These are phyloP conservation scores for Drosophila trapezifrons DNA, from an alignment of 1,140 invertebrate genomes.

Conservation along the genomic window DNA sequence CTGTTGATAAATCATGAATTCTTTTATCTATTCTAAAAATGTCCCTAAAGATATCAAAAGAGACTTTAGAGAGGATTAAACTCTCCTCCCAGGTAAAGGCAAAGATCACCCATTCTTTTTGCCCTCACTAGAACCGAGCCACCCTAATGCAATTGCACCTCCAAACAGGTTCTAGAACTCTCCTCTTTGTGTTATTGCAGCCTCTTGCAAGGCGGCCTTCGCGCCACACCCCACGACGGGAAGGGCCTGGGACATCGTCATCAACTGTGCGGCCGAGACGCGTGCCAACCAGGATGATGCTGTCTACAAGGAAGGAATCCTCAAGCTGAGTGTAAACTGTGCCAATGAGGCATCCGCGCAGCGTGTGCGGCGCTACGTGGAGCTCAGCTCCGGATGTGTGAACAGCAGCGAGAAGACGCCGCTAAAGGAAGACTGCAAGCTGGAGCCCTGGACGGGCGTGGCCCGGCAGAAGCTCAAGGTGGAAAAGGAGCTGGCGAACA, in stretches of 20 bases:
- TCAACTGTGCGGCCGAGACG: constrained; percentile 96
- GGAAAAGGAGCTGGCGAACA: constrained; percentile 90
- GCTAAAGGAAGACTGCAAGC: constrained; percentile 90
- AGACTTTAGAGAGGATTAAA: not conserved
- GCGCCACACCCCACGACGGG: constrained; percentile 85
- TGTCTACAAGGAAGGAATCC: constrained; percentile 95
- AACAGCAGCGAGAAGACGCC: constrained; percentile 91
- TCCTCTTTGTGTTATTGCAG: constrained; percentile 84
- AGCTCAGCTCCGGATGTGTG: constrained; percentile 93
- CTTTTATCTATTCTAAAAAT: not conserved
- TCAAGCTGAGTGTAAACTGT: constrained; percentile 92
- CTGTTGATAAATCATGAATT: not conserved
- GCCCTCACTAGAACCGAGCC: not conserved
- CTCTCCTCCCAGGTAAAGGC: not conserved
- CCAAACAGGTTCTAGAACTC: constrained; percentile 59
- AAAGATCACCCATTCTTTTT: not conserved
- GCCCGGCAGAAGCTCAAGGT: constrained; percentile 93
- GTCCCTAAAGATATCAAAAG: not conserved
- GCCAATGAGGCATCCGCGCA: constrained; percentile 90
- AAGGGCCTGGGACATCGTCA: constrained; percentile 89
- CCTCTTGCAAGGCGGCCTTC: constrained; percentile 91
- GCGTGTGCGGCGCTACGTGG: constrained; percentile 90
- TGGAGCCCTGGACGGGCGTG: constrained; percentile 93
- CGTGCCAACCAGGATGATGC: constrained; percentile 94
- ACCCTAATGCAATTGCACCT: constrained; percentile 21